Base-by-base conservation (phyloP, 92 coral and sea anemone species). In the Diadumene lineata region DNA sequence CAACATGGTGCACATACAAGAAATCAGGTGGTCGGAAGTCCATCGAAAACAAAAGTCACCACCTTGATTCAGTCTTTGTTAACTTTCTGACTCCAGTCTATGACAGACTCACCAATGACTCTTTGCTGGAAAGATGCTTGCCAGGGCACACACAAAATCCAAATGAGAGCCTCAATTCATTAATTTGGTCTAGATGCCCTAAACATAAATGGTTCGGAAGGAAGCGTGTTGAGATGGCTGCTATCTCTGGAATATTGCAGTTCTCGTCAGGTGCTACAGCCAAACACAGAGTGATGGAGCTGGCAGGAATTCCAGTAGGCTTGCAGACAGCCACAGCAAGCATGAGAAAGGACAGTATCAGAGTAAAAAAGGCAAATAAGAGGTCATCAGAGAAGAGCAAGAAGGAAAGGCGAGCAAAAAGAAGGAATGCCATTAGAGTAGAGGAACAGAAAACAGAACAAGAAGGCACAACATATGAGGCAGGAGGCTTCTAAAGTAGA, bases 101-200 rank as follows among this genome's bases (percentile, higher is more conserved):
- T 24, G 70, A 38, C 33, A 38, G 72, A 21, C 69, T 82, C 4
- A 62, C 77, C 18, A 60, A 74, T 53, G 75, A 74, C 16, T 31
- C 64, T 34, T 43, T 81, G 30, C 43, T 81, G 38, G 34, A 66
- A 48, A 31, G 76, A 7, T 81, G 85, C 44, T 56, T 81, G 31
- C 82, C 87, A 50, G 73, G 86, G 13, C 69, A 74, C 43, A 67
- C 86, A 11, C 86, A 82, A 57, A 82, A 74, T 50, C 81, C 80
- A 6, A 82, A 81, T 81, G 86, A 68, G 33, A 68, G 50, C 21
- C 43, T 79, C 63, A 80, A 70, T 34, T 72, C 78, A 34, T 34
- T 80, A 55, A 77, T 69, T 70, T 76, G 78, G 79, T 33, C 64
- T 8, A 75, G 87, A 50, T 75, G 87, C 31, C 87, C 87, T n/a